Evolutionary conservation across 2,113 vertebrate species (phyloP).

Genomic region (Entosphenus tridentatus): DNA sequence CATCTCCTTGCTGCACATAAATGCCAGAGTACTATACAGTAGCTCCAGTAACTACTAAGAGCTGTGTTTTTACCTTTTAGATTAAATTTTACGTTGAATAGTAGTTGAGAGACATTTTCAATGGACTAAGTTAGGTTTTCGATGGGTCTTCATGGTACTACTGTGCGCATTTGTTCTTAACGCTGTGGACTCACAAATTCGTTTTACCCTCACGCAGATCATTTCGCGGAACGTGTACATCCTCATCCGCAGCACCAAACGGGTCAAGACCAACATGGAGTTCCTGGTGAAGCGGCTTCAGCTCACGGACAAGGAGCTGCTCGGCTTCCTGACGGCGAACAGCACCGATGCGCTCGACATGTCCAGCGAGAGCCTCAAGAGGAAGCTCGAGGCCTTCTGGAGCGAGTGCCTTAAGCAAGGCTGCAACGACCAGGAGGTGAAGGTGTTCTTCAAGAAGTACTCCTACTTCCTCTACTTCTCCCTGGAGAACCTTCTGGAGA

Average conservation of each 20-base stretch:
- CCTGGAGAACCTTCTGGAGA: slow-evolving; percentile 21
- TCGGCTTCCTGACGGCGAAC: slow-evolving; percentile 23
- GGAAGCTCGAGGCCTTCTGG: slow-evolving; percentile 18
- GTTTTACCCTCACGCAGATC: slow-evolving; percentile 13
- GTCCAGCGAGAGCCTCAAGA: slow-evolving; percentile 25
- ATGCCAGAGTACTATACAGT: no score
- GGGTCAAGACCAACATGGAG: slow-evolving; percentile 25
- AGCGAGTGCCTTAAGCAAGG: slow-evolving; percentile 9
- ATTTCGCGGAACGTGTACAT: slow-evolving; percentile 38
- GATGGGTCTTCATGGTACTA: no score
- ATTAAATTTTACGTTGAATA: no score
- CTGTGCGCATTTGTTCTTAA: no score
- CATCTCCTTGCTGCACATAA: no score
- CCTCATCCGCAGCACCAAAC: slow-evolving; percentile 33
- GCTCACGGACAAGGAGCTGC: slow-evolving; percentile 21
- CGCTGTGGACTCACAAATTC: no score
- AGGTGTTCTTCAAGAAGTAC: slow-evolving; percentile 20
- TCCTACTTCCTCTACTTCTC: slow-evolving; percentile 24
- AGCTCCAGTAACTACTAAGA: no score
- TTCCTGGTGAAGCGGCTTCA: slow-evolving; percentile 21
- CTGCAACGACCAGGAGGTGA: slow-evolving; percentile 17
- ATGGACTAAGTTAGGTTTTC: no score
- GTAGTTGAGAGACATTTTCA: no score
- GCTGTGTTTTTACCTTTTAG: no score
- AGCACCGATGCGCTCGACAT: slow-evolving; percentile 29